Conservation (phyloP, 2,797 vertebrate genomes). For the Petrocephalus schoutedeni region DNA sequence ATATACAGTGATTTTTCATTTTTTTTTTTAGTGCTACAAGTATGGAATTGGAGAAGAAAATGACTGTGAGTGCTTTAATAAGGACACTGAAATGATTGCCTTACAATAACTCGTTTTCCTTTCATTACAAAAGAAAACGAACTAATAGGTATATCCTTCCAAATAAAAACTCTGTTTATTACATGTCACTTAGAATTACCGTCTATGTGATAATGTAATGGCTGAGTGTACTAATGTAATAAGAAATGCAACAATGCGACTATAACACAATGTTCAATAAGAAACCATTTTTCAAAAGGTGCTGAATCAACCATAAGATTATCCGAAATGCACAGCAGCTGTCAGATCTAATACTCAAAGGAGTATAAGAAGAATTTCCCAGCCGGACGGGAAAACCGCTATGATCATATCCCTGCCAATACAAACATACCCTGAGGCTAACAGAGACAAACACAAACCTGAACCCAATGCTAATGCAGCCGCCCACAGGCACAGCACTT, state of each 20-base stretch:
- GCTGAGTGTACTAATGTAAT: neutral
- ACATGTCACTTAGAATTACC: neutral
- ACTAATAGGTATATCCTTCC: neutral
- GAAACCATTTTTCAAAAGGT: neutral
- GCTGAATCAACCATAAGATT: neutral
- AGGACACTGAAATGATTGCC: neutral
- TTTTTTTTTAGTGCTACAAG: neutral
- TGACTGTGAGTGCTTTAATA: neutral
- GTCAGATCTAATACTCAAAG: neutral
- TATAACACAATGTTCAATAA: neutral
- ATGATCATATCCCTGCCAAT: neutral
- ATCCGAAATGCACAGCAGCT: neutral
- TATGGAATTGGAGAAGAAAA: neutral
- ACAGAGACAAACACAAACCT: neutral
- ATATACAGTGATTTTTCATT: neutral
- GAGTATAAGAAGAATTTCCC: neutral
- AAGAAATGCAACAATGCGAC: neutral
- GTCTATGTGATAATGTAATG: neutral
- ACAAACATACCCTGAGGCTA: neutral
- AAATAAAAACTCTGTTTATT: neutral
- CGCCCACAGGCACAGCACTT: slow-evolving; percentile 43
- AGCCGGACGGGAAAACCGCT: neutral
- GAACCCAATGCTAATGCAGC: neutral
- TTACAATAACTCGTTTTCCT: neutral
- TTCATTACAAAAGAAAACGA: neutral